Percentiles rank a stretch among this genome's conserved stretches.
These are phyloP conservation scores for Cryptocephalus primarius DNA, from an alignment of 2,888 invertebrate genomes.

Conservation along the genomic window DNA sequence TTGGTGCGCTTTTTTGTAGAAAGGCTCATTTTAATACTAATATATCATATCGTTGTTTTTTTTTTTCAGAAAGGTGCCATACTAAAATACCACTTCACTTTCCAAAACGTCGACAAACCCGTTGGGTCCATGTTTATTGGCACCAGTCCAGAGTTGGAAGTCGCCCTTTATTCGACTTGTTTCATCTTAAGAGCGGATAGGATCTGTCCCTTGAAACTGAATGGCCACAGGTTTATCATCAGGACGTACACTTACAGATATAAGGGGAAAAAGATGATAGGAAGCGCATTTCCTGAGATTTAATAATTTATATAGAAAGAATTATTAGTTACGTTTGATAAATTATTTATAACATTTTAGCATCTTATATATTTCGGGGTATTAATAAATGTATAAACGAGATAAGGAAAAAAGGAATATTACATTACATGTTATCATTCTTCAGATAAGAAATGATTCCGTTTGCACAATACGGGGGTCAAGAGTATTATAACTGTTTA, in stretches of 20 bases:
- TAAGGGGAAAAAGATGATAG: slow-evolving; percentile 66
- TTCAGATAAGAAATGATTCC: no score
- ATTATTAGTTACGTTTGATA: neutral
- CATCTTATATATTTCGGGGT: no score
- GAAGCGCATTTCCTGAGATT: slow-evolving; percentile 74
- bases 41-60: neutral
- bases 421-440: no score
- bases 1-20: no score
- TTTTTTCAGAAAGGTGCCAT: slow-evolving; percentile 64
- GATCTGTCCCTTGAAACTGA: slow-evolving; percentile 62
- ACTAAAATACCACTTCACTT: slow-evolving; percentile 60
- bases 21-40: no score
- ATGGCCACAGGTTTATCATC: slow-evolving; percentile 60
- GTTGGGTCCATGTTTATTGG: slow-evolving; percentile 71
- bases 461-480: no score
- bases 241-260: slow-evolving; percentile 60
- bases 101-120: slow-evolving; percentile 63
- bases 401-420: no score
- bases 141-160: slow-evolving; percentile 83
- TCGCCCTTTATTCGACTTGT: slow-evolving; percentile 82
- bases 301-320: slow-evolving; percentile 27
- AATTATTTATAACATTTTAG: neutral
- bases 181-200: slow-evolving; percentile 65
- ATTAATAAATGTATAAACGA: no score
- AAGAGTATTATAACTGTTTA: no score